These are phyloP conservation scores for Solenodon paradoxus DNA, from an alignment of 2,113 vertebrate species.

Conservation along the genomic window DNA sequence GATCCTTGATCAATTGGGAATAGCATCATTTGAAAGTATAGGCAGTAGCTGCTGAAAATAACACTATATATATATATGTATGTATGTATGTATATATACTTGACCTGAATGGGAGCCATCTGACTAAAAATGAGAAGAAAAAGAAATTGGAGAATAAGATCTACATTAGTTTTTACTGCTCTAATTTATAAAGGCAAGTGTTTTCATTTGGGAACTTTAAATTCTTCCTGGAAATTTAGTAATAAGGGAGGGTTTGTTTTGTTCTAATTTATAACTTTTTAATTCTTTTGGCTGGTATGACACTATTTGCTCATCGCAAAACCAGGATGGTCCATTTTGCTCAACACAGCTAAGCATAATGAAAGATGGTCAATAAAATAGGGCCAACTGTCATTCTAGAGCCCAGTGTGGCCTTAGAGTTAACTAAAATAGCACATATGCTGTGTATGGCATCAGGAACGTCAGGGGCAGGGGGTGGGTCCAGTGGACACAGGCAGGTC, in stretches of 20 bases:
- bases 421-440: background rate
- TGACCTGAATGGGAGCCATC: conserved; percentile 3
- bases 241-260: conserved; percentile 16
- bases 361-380: background rate
- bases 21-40: background rate
- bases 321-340: background rate
- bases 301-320: background rate
- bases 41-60: background rate
- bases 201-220: conserved; percentile 1
- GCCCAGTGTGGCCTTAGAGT: background rate
- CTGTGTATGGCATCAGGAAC: background rate
- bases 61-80: too few species aligned
- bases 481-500: background rate
- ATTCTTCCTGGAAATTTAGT: conserved; percentile 49
- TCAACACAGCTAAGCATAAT: background rate
- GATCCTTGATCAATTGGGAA: background rate
- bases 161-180: background rate
- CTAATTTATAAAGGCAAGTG: conserved; percentile 42
- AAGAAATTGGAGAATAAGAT: background rate
- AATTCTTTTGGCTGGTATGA: background rate
- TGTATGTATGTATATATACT: too few species aligned
- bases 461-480: background rate
- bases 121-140: background rate
- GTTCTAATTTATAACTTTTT: background rate
- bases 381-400: background rate